Evolutionary conservation across 2,888 invertebrate genomes (phyloP), one percentile per base, ranked within the genome.

Genomic region (Drosophila multiciliata): DNA sequence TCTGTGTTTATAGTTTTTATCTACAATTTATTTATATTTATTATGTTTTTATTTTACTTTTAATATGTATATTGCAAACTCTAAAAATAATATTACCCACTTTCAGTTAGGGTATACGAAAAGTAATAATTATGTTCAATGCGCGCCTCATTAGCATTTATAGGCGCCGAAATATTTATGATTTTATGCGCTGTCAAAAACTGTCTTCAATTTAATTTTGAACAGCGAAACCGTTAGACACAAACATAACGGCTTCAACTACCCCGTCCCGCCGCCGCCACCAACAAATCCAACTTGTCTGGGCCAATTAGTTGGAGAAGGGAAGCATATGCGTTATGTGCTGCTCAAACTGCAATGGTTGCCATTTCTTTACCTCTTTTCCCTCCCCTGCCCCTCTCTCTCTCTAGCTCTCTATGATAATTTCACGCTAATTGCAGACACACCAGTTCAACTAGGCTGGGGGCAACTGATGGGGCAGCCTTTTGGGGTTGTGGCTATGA

Each of bases 121-220:
- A 42, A 58, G 55, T 66, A 71, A 79, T 73, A 82, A 82, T 77
- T 68, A n/a, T 68, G 53, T 54, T 59, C 49, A 63, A 60, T 61
- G 50, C 38, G 36, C 62, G 53, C 8, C 72, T 83, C 84, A 87
- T 89, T 87, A 82, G 85, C 70, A 89, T 85, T 85, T 84, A 89
- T 75, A 61, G 89, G 75, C 76, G 76, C 68, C 68, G 60, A 78
- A 87, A 60, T 73, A 73, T 83, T 83, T 78, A 78, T 70, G 75
- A 81, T 73, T 80, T 83, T 71, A 45, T 49, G 63, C 55, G 53
- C 64, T 64, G 60, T 72, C 69, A 69, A 66, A 58, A 64, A 67
- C 49, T 60, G 36, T 49, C 61, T 65, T 32, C 35, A 54, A 78
- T 64, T 75, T 63, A 69, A 74, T 67, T 50, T 38, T 15, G 11